Base-by-base conservation (phyloP, 2,888 invertebrate genomes). In the Deroplatys truncata region DNA sequence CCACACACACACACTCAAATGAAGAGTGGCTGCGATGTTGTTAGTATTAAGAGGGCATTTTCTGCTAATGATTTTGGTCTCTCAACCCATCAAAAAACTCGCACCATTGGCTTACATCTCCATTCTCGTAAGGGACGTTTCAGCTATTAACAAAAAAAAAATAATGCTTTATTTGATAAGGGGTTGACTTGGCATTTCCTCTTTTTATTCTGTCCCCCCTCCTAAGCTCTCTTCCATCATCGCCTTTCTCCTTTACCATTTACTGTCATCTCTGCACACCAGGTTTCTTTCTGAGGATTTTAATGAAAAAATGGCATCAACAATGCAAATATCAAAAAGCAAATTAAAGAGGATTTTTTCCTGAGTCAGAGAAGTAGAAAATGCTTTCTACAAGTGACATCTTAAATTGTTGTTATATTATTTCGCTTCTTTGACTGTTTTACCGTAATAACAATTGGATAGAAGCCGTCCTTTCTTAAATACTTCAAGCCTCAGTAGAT, bases 1-100 rank as follows among this genome's bases (percentile, higher is more conserved):
- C 83, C 87, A 87, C 87, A 49, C 43, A 87, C 87, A 15, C 15
- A 29, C 15, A 29, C 86, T 13, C 86, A 87, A 87, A 87, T 87
- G 87, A 83, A 87, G 87, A 87, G 87, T 87, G 87, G 82, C 87
- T 72, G 56, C 56, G 25, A 72, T 72, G 56, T n/a, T 87, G 87
- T 31, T 25, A n/a, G 35, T 87, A 29, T 87, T 87, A 87, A 87
- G 31, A 82, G 82, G 56, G 56, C 56, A 72, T 72, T 72, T 72
- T 72, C 56, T 72, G 56, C 56, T 72, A 72, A 72, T 72, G 16
- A 72, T 72, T 72, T 72, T 72, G 56, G 56, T 72, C 56, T 72
- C 7, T 72, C 56, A 72, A 7, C 56, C 56, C 56, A 72, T 72
- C 56, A 72, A 72, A 43, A 72, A 72, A 56, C 20, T 72, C 56